Evolutionary conservation across 2,113 vertebrate species (phyloP), one percentile per base, ranked within the genome.

Genomic region (Clupea harengus): DNA sequence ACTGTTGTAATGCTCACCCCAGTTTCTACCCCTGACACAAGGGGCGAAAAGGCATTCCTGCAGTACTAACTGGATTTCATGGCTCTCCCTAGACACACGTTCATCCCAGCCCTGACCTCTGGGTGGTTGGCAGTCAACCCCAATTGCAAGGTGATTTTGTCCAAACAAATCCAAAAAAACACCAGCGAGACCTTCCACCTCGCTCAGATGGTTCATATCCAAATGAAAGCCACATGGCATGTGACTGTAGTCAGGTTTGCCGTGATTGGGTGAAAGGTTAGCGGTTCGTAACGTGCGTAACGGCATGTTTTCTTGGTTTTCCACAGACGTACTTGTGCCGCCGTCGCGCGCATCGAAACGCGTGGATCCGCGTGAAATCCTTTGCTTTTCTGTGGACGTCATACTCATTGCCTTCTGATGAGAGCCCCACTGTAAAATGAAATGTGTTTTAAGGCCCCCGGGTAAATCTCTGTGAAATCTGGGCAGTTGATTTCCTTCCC

Each of bases 61-160:
- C 32, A 15, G 15, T 5, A 28, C 72, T 39, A 32, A 39, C 72
- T 78, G 72, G 72, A 78, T 32, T 72, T 15, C 64, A 72, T 13
- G 25, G 25, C 28, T 32, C 11, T 78, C 25, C 72, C 28, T 15
- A 78, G 32, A 78, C 11, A 4, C 72, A 78, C 28, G 25, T 39
- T 15, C 72, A 78, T 78, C 72, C 72, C 28, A 39, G 13, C 10
- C 10, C 25, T 78, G 72, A 78, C 72, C 72, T 78, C 32, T 78
- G 72, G 25, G 32, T 78, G 72, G 72, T 13, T 78, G 72, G 72
- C 32, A 78, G 72, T 78, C 72, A 39, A 32, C 72, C 72, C 39
- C 72, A 78, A 39, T 78, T 78, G 72, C 72, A 78, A 78, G 72
- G 72, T 78, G 72, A 78, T 78, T 78, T 44, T 78, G 72, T 78